These are phyloP conservation scores for Melipona quadrifasciata DNA, from an alignment of 1,140 invertebrate species.

Conservation along the genomic window DNA sequence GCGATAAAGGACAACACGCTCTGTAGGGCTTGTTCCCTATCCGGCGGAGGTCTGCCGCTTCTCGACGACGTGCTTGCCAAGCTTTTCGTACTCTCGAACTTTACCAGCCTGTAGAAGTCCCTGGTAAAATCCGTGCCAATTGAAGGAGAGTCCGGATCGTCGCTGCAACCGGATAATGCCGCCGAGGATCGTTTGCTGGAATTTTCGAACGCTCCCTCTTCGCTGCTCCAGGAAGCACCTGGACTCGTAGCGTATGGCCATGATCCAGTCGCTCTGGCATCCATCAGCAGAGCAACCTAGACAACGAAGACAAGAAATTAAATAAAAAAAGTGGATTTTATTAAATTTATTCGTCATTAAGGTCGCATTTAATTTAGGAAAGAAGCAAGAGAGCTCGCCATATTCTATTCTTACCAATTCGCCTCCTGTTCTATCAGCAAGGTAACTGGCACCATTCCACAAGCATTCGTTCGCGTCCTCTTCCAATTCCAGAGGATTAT, in stretches of 20 bases:
- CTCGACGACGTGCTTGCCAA: constrained; percentile 89
- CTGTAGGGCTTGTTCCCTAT: constrained; percentile 87
- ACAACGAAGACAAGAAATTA: not conserved
- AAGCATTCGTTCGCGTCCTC: constrained; percentile 88
- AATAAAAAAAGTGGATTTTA: not conserved
- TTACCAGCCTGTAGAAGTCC: constrained; percentile 89
- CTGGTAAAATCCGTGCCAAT: constrained; percentile 90
- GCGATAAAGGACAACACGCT: constrained; percentile 89
- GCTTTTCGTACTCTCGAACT: constrained; percentile 90
- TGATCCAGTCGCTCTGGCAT: constrained; percentile 70
- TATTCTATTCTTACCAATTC: constrained; percentile 75
- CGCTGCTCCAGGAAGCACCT: constrained; percentile 76
- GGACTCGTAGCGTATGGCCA: constrained; percentile 78
- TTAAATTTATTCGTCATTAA: not conserved
- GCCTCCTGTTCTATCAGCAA: constrained; percentile 81
- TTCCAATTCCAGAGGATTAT: constrained; percentile 87
- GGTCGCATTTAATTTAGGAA: not conserved
- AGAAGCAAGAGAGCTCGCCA: not conserved
- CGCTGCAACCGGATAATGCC: constrained; percentile 85
- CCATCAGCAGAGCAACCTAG: constrained; percentile 76
- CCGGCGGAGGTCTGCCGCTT: constrained; percentile 82
- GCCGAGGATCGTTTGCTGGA: constrained; percentile 86
- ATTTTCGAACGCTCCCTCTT: constrained; percentile 74
- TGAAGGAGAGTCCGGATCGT: constrained; percentile 85
- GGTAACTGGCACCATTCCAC: constrained; percentile 87